Base-by-base conservation (phyloP, 2,113 vertebrate species). In the Castor canadensis region DNA sequence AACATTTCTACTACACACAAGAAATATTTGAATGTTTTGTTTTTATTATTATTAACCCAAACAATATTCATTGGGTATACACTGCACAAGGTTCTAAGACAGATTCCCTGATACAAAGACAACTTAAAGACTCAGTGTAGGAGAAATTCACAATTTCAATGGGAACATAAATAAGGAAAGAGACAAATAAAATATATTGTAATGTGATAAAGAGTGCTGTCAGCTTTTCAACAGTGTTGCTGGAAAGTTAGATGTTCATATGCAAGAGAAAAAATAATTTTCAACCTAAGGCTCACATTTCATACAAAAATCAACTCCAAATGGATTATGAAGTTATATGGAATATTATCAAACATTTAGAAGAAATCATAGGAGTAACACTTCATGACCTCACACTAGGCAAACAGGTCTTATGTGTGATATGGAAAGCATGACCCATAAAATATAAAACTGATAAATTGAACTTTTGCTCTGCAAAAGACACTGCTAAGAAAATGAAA, bases 11-110 rank as follows among this genome's bases (percentile, higher is more conserved):
- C 30, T 28, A 45, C 49, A 49, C 2, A 54, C 28, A 92, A 69
- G 17, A 90, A 77, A 79, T n/a, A 30, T 92, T 54, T 92, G 15
- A 80, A 71, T 87, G 43, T 28, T 49, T 52, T 69, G 16, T 40
- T 52, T 79, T 95, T 82, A 79, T 85, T 94, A 62, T 43, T 89
- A 49, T 56, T 80, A 87, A 49, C 28, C 24, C n/a, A 84, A 89
- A 5, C 38, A 54, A 71, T 77, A 58, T 80, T 49, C 82, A 40
- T 32, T 89, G 43, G 60, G 19, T 54, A 28, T 19, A 82, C 89
- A 93, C 35, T 75, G 38, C 58, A 62, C 38, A 71, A 91, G 4
- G 3, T 81, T 60, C 47, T 82, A 67, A 86, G 40, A 26, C 17
- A 71, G n/a, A 67, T 73, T 89, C 20, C 82, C 75, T 86, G 56